These are phyloP conservation scores for Rhodeus uyekii DNA, from an alignment of 2,797 vertebrate species.

Conservation along the genomic window DNA sequence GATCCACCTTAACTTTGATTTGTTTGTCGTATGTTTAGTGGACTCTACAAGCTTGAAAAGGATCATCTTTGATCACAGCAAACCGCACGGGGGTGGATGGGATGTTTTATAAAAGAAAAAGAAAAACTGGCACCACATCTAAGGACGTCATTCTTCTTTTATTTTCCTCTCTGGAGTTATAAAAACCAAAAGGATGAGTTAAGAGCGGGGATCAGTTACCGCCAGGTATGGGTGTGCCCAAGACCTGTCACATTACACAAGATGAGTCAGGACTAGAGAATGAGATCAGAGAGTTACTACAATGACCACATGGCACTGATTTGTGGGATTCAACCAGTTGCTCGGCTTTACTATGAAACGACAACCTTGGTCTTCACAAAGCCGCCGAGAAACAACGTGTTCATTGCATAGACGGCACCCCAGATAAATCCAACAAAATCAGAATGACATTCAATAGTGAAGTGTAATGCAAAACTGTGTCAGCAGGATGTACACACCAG, in stretches of 20 bases:
- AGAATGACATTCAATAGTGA: not conserved
- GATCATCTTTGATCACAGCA: constrained; percentile 67
- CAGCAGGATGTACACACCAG: not conserved
- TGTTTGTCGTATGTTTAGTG: constrained; percentile 61
- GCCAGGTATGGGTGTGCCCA: constrained; percentile 63
- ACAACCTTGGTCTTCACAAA: constrained; percentile 7
- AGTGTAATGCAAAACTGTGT: not conserved
- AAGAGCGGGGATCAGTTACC: constrained; percentile 59
- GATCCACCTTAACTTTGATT: constrained; percentile 63
- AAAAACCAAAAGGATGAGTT: constrained; percentile 55
- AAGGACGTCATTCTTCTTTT: constrained; percentile 58
- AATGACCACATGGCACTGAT: constrained; percentile 50
- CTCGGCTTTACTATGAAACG: constrained; percentile 57
- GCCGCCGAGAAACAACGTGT: not conserved
- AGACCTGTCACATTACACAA: constrained; percentile 40
- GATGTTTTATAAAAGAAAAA: constrained; percentile 47
- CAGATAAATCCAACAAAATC: not conserved
- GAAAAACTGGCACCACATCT: constrained; percentile 78
- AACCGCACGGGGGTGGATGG: constrained; percentile 52
- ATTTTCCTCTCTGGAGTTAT: constrained; percentile 52
- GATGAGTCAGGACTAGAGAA: constrained; percentile 38
- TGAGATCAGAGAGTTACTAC: constrained; percentile 46
- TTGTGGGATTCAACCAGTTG: constrained; percentile 49
- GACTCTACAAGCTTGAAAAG: constrained; percentile 53
- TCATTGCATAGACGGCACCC: not conserved